Percentiles rank a stretch among this genome's conserved stretches.
These are phyloP conservation scores for Lasioglossum malachurum DNA, from an alignment of 2,888 invertebrate species.

Conservation along the genomic window DNA sequence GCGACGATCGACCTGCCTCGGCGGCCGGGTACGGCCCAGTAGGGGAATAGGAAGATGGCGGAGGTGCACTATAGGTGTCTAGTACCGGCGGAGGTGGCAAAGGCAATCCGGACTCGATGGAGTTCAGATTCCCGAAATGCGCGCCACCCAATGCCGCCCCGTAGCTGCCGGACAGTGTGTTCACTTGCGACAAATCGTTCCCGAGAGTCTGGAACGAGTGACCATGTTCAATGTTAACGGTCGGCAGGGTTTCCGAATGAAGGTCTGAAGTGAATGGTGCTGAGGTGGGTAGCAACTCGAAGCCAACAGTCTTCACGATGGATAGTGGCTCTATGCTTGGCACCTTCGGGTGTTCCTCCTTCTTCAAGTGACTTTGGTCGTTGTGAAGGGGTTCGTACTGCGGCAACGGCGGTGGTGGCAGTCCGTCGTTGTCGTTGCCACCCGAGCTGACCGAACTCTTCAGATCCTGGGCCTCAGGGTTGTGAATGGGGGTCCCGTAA, in stretches of 20 bases:
- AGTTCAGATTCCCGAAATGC: conserved; percentile 84
- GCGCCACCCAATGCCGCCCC: conserved; percentile 62
- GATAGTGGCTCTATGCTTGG: conserved; percentile 66
- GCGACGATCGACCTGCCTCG: conserved; percentile 83
- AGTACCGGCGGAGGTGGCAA: conserved; percentile 62
- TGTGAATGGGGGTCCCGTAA: conserved; percentile 86
- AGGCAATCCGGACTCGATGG: conserved; percentile 58
- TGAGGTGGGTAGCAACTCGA: conserved; percentile 72
- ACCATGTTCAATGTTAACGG: conserved; percentile 33
- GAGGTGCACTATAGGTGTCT: conserved; percentile 78
- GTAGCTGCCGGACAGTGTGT: conserved; percentile 62
- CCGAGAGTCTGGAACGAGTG: conserved; percentile 53
- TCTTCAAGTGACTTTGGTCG: conserved; percentile 58
- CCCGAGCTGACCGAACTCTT: conserved; percentile 77
- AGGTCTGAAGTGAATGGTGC: conserved; percentile 59
- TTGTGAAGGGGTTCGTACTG: conserved; percentile 81
- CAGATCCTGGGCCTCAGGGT: conserved; percentile 80
- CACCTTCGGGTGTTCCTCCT: background rate
- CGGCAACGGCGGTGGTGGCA: conserved; percentile 81
- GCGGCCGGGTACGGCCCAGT: conserved; percentile 83
- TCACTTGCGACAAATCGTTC: conserved; percentile 70
- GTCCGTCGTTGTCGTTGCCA: conserved; percentile 75
- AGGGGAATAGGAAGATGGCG: conserved; percentile 78
- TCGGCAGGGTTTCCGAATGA: conserved; percentile 49
- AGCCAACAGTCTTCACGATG: conserved; percentile 70